Conservation (phyloP, 2,888 invertebrate species). For the Ormia ochracea region DNA sequence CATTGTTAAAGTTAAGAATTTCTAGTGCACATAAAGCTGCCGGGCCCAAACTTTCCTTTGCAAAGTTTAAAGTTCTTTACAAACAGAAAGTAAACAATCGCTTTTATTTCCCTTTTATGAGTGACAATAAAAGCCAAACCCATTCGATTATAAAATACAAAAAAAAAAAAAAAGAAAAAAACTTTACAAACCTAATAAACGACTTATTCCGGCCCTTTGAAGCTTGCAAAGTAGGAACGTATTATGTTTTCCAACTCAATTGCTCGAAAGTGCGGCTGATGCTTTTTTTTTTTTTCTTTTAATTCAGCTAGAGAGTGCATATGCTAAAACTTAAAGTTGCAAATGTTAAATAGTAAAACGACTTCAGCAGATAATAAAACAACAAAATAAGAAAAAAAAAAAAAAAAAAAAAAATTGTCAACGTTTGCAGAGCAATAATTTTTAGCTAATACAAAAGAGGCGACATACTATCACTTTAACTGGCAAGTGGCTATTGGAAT, state of each 20-base stretch:
- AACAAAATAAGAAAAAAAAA: not conserved
- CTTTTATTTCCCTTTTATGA: not conserved
- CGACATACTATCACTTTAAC: conserved; percentile 44
- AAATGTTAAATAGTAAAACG: conserved; percentile 53
- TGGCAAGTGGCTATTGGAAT: not conserved
- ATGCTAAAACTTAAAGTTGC: conserved; percentile 54
- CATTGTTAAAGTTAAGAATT: no score
- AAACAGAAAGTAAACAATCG: no score
- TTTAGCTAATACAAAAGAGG: conserved; percentile 28
- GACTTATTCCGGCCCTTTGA: conserved; percentile 13
- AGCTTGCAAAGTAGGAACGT: not conserved
- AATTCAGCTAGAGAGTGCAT: conserved; percentile 33
- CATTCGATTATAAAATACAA: no score
- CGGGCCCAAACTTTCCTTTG: no score
- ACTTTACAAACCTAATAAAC: not conserved
- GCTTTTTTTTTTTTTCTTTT: not conserved
- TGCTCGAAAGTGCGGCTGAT: conserved; percentile 10
- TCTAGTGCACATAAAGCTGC: no score
- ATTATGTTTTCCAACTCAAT: conserved; percentile 25
- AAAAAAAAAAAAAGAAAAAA: no score
- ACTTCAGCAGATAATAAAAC: not conserved
- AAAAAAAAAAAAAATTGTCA: not conserved
- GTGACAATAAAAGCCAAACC: not conserved
- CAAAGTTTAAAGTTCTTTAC: no score
- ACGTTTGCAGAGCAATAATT: conserved; percentile 33